Conservation (phyloP, 1,140 invertebrate genomes). For the Nephila pilipes region DNA sequence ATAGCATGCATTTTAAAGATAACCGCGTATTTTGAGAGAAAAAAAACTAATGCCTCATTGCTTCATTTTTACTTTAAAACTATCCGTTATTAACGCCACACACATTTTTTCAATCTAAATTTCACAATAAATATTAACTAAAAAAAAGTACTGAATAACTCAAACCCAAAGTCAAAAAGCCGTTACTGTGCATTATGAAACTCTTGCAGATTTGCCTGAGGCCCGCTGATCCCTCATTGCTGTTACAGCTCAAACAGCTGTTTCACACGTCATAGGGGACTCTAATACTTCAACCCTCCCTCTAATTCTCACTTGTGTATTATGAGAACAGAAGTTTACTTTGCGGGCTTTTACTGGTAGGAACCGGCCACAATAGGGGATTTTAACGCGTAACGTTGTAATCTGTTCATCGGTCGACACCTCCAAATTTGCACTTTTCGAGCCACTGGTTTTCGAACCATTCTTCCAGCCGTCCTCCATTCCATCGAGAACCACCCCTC, state of each 20-base stretch:
- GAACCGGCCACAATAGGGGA: constrained; percentile 56
- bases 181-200: background rate
- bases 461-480: background rate
- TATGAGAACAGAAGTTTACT: constrained; percentile 72
- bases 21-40: no score
- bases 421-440: constrained; percentile 74
- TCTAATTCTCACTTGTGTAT: constrained; percentile 21
- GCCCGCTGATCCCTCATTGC: background rate
- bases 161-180: background rate
- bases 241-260: constrained; percentile 19
- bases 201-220: background rate
- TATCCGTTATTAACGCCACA: no score
- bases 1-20: no score
- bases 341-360: constrained; percentile 67
- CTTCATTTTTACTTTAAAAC: no score
- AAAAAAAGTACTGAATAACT: background rate
- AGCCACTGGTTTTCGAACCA: constrained; percentile 41
- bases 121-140: background rate
- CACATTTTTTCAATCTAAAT: background rate
- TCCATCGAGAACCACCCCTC: background rate
- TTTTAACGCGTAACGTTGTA: constrained; percentile 69
- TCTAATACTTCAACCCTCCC: background rate
- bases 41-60: no score
- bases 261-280: background rate
- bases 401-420: constrained; percentile 74